A percentile compares a stretch with the other conserved stretches of the same genome.
phyloP scores from a whole-genome alignment of 30 jellyfish, hydroid and myxozoan species.

The Phacellophora camtschatica region DNA sequence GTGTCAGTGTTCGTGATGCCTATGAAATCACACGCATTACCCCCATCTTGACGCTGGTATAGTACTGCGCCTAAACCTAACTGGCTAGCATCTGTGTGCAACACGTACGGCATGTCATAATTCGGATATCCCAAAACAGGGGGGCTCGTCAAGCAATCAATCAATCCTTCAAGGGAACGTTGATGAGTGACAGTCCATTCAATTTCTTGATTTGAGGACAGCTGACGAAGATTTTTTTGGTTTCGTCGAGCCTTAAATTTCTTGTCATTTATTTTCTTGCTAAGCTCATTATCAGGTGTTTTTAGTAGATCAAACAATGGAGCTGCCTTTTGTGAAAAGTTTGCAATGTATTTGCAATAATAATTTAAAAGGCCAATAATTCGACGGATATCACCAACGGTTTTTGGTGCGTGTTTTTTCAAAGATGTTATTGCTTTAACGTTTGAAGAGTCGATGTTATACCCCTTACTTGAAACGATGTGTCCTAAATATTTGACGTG shows the following conservation, averaged over 20 bases:
- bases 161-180: not conserved
- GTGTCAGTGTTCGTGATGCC: slow-evolving; percentile 25
- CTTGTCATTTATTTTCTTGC: not conserved
- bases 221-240: not conserved
- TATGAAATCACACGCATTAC: slow-evolving; percentile 10
- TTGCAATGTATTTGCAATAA: slow-evolving; percentile 17
- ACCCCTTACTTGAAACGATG: not conserved
- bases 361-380: slow-evolving; percentile 16
- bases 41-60: slow-evolving; percentile 7
- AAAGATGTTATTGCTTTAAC: not conserved
- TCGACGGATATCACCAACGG: slow-evolving; percentile 41
- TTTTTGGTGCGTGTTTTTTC: slow-evolving; percentile 3
- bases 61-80: slow-evolving; percentile 45
- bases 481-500: slow-evolving; percentile 3
- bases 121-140: slow-evolving; percentile 28
- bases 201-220: not conserved
- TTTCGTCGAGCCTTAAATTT: not conserved
- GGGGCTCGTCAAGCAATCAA: slow-evolving; percentile 11
- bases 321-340: slow-evolving; percentile 29
- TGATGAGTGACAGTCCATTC: not conserved
- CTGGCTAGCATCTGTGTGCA: slow-evolving; percentile 44
- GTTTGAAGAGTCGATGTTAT: not conserved
- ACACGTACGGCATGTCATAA: slow-evolving; percentile 11
- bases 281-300: not conserved
- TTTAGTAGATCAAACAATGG: slow-evolving; percentile 22